Evolutionary conservation across 2,888 invertebrate genomes (phyloP).

Genomic region (Dasypolia templi): DNA sequence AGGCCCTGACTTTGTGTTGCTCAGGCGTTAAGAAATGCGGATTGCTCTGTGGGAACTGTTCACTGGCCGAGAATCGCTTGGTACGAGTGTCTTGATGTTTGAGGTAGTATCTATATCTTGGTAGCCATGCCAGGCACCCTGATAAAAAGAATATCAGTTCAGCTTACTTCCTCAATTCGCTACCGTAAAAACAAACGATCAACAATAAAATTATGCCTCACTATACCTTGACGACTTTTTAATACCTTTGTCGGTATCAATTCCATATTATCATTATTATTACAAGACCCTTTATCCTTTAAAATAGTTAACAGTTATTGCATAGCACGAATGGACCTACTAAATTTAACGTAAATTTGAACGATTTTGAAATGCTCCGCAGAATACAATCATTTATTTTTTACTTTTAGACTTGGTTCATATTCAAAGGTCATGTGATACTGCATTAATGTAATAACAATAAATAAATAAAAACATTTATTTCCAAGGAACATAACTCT

Average conservation of each 20-base stretch:
- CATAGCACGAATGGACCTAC: neutral
- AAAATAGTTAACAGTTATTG: neutral
- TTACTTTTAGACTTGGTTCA: too few relatives aligned
- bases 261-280: neutral
- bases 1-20: constrained; percentile 21
- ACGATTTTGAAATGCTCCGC: neutral
- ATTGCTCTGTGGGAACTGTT: constrained; percentile 23
- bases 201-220: neutral
- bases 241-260: neutral
- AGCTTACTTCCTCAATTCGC: neutral
- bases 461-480: too few relatives aligned
- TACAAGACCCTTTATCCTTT: neutral
- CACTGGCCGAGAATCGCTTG: neutral
- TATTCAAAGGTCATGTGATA: too few relatives aligned
- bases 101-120: too few relatives aligned
- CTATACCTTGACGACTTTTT: neutral
- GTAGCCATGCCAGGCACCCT: neutral
- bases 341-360: neutral
- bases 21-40: constrained; percentile 35
- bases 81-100: neutral
- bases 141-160: neutral
- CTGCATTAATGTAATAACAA: too few relatives aligned
- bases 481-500: too few relatives aligned
- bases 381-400: neutral
- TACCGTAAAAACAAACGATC: neutral